A percentile compares a stretch with the other conserved stretches of the same genome.
Conservation (phyloP, 2,113 vertebrate species). For the Leptodactylus fuscus region DNA sequence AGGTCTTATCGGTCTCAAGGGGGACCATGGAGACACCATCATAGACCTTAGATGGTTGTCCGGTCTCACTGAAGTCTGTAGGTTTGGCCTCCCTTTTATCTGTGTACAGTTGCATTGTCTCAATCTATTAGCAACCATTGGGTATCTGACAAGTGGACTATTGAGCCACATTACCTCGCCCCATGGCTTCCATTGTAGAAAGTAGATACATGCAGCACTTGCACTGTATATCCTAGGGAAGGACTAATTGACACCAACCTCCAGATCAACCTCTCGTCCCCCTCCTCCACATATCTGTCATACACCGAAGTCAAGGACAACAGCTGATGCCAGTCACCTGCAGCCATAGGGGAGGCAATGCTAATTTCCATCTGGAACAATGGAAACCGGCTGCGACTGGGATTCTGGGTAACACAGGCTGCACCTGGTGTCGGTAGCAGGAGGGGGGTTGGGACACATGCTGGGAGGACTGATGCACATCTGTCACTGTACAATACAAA, state of each 20-base stretch:
- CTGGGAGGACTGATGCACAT: constrained; percentile 84
- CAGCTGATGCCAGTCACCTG: constrained; percentile 99
- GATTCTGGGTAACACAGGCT: constrained; percentile 87
- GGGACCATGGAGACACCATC: no score
- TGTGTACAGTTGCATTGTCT: no score
- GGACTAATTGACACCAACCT: constrained; percentile 10
- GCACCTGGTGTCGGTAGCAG: constrained; percentile 91
- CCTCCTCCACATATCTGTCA: constrained; percentile 93
- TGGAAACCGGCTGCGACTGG: constrained; percentile 78
- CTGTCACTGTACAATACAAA: constrained; percentile 79
- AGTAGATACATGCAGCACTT: background rate
- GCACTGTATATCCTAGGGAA: background rate
- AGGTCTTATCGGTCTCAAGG: no score
- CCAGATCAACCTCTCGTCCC: constrained; percentile 69
- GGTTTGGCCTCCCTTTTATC: no score
- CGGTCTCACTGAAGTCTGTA: no score
- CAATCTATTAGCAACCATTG: no score
- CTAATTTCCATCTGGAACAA: constrained; percentile 80
- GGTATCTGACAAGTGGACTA: no score
- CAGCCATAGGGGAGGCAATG: constrained; percentile 80
- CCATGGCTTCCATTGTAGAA: no score
- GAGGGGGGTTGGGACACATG: constrained; percentile 76
- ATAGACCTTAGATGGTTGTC: no score
- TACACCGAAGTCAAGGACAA: constrained; percentile 85
- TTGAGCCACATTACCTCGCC: no score